Conservation (phyloP, 2,797 vertebrate genomes). For the Erithacus rubecula region DNA sequence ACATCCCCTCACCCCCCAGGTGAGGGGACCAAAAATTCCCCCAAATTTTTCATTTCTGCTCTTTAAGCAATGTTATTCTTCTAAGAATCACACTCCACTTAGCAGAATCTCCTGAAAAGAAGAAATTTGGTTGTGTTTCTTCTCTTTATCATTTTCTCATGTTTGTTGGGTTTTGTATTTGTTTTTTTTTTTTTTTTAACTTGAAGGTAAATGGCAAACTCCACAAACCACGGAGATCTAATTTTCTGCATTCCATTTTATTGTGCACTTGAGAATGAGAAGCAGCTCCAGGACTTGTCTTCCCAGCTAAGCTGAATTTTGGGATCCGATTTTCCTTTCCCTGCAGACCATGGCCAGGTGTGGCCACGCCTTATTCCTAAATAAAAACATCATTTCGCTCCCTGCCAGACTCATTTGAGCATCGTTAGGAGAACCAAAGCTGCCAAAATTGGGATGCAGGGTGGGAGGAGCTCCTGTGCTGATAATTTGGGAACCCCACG, state of each 20-base stretch:
- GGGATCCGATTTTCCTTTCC: not conserved
- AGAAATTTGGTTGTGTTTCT: not conserved
- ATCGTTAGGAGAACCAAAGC: not conserved
- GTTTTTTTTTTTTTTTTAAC: not conserved
- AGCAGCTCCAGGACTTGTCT: not conserved
- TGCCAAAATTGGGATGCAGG: not conserved
- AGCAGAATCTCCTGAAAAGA: too few relatives aligned
- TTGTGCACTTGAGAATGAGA: slow-evolving; percentile 13
- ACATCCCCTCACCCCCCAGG: not conserved
- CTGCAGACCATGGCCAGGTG: not conserved
- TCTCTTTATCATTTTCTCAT: not conserved
- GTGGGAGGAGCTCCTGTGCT: not conserved
- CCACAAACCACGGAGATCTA: slow-evolving; percentile 7
- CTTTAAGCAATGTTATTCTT: too few relatives aligned
- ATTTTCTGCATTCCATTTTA: slow-evolving; percentile 47
- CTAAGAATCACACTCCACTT: too few relatives aligned
- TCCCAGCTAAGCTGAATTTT: not conserved
- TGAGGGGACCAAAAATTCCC: too few relatives aligned
- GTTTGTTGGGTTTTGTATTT: too few relatives aligned
- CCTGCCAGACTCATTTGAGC: slow-evolving; percentile 7
- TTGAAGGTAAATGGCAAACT: slow-evolving; percentile 27
- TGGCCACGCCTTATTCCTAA: slow-evolving; percentile 5
- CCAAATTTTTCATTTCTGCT: too few relatives aligned
- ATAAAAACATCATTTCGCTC: not conserved
- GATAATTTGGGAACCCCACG: not conserved